phyloP scores from a whole-genome alignment of 1,140 invertebrate species.

The Anastrepha obliqua region DNA sequence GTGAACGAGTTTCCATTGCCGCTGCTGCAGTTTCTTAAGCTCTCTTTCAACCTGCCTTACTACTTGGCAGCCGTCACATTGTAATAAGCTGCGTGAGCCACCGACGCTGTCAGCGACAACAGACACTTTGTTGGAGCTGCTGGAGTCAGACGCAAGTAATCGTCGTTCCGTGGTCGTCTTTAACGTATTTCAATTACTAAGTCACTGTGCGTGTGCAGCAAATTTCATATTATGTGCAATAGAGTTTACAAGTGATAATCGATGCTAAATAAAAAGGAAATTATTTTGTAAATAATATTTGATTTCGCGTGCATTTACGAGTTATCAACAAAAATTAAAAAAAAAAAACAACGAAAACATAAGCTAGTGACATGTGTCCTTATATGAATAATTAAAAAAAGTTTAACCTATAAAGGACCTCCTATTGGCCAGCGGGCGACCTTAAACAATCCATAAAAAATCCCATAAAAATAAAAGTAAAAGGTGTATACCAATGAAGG shows the following conservation, averaged over 20 bases:
- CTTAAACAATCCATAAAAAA: background rate
- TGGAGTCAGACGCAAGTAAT: slow-evolving; percentile 69
- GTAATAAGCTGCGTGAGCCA: slow-evolving; percentile 45
- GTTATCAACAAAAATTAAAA: background rate
- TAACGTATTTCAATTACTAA: slow-evolving; percentile 28
- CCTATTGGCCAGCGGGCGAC: background rate
- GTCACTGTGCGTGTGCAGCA: background rate
- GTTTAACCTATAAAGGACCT: background rate
- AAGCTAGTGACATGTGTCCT: slow-evolving; percentile 41
- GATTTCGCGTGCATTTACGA: no score
- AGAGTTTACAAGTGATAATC: background rate
- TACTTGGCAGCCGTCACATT: background rate
- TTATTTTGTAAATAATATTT: background rate
- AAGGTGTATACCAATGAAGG: background rate
- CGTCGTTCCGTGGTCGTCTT: slow-evolving; percentile 40
- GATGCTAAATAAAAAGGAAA: background rate
- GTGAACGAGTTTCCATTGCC: slow-evolving; percentile 22
- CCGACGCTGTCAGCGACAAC: slow-evolving; percentile 26
- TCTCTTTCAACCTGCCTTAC: slow-evolving; percentile 17
- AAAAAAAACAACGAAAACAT: background rate
- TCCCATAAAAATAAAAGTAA: background rate
- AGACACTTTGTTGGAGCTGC: slow-evolving; percentile 69
- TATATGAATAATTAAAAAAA: background rate
- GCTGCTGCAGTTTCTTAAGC: slow-evolving; percentile 27
- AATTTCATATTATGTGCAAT: background rate